These are phyloP conservation scores for Probaryconus sp. DNA, from an alignment of 1,140 invertebrate species.

Conservation along the genomic window DNA sequence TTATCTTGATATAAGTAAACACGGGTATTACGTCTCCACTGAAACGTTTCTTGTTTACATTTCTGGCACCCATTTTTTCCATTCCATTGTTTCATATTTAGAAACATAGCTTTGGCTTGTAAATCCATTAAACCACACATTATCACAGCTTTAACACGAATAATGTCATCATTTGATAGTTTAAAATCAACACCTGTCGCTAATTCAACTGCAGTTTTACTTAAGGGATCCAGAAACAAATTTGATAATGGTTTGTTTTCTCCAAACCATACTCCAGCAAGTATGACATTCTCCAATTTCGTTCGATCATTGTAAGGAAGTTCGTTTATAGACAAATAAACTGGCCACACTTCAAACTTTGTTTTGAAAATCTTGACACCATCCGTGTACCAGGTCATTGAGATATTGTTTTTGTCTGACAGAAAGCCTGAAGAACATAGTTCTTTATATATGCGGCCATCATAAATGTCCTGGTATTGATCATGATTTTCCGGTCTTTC, in stretches of 20 bases:
- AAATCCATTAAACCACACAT: slow-evolving; percentile 28
- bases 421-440: slow-evolving; percentile 7
- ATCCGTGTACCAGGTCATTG: slow-evolving; percentile 1
- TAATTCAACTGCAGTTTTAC: neutral
- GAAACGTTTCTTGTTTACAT: slow-evolving; percentile 27
- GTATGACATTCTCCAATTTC: slow-evolving; percentile 33
- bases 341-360: slow-evolving; percentile 20
- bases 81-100: slow-evolving; percentile 29
- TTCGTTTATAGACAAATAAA: slow-evolving; percentile 28
- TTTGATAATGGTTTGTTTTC: slow-evolving; percentile 24
- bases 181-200: slow-evolving; percentile 3
- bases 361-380: neutral
- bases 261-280: slow-evolving; percentile 36
- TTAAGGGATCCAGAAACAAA: slow-evolving; percentile 15
- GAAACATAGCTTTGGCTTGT: slow-evolving; percentile 16
- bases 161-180: neutral
- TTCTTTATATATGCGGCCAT: slow-evolving; percentile 20
- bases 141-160: slow-evolving; percentile 9
- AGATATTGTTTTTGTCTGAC: slow-evolving; percentile 8
- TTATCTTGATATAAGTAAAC: neutral
- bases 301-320: slow-evolving; percentile 18
- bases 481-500: slow-evolving; percentile 1
- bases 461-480: slow-evolving; percentile 26
- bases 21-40: neutral
- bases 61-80: slow-evolving; percentile 23